These are phyloP conservation scores for Clinocottus analis DNA, from an alignment of 2,113 vertebrate species.

Conservation along the genomic window DNA sequence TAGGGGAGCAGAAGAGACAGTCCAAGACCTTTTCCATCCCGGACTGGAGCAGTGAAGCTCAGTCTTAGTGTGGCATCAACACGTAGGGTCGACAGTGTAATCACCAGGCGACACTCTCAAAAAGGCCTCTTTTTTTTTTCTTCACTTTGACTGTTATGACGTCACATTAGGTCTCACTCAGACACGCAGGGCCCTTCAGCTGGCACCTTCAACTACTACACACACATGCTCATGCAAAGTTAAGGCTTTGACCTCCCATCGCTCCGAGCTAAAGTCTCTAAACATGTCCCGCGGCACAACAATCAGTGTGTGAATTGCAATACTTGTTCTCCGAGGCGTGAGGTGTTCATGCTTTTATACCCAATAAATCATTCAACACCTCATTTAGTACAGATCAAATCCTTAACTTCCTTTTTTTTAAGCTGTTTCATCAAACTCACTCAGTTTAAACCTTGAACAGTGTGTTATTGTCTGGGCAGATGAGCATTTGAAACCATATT, in stretches of 20 bases:
- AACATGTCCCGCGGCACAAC: not conserved
- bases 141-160: too few species aligned
- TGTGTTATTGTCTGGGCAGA: not conserved
- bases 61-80: conserved; percentile 17
- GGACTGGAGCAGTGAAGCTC: conserved; percentile 78
- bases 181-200: too few species aligned
- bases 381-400: not conserved
- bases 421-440: not conserved
- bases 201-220: too few species aligned
- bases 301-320: not conserved
- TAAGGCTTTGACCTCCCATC: not conserved
- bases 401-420: not conserved
- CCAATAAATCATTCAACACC: not conserved
- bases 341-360: not conserved
- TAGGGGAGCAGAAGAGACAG: conserved; percentile 84
- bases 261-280: not conserved
- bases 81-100: not conserved
- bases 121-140: not conserved
- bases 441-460: not conserved
- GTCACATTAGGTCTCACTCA: not conserved
- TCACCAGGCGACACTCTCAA: not conserved
- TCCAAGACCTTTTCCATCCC: conserved; percentile 89
- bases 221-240: not conserved
- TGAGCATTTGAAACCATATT: not conserved
- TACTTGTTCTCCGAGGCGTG: not conserved